A percentile compares a stretch with the other conserved stretches of the same genome.
phyloP scores from a whole-genome alignment of 2,113 vertebrate genomes.

The Siniperca chuatsi region DNA sequence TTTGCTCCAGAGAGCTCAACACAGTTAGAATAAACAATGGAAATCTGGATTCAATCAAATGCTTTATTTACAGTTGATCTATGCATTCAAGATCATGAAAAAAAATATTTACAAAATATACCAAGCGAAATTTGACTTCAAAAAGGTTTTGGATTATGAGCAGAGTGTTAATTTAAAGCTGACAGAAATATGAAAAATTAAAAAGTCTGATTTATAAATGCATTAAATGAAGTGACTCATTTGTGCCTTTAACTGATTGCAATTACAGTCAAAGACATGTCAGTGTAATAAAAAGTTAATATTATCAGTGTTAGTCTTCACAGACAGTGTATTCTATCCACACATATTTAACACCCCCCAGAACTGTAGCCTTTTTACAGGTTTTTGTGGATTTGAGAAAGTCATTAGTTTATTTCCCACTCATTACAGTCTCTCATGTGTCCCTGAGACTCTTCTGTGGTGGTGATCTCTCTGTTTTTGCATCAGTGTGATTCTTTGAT shows the following conservation, averaged over 20 bases:
- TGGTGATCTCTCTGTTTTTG: conserved; percentile 43
- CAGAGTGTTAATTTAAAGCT: conserved; percentile 47
- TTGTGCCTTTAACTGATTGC: conserved; percentile 36
- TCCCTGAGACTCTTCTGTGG: conserved; percentile 50
- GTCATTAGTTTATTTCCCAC: conserved; percentile 22
- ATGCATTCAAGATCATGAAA: conserved; percentile 29
- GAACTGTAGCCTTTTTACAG: conserved; percentile 9
- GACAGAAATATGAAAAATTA: conserved; percentile 10
- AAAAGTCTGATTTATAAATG: conserved; percentile 19
- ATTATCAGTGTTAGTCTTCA: conserved; percentile 45
- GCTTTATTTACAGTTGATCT: conserved; percentile 73
- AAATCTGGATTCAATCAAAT: conserved; percentile 34
- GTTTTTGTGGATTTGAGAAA: conserved; percentile 30
- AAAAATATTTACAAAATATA: conserved; percentile 69
- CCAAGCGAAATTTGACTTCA: conserved; percentile 33
- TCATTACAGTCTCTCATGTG: conserved; percentile 38
- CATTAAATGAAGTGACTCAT: conserved; percentile 34
- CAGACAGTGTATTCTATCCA: conserved; percentile 16
- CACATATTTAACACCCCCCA: neutral
- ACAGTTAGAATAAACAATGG: neutral
- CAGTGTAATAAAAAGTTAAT: conserved; percentile 37
- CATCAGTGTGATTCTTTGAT: conserved; percentile 34
- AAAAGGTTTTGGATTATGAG: conserved; percentile 14
- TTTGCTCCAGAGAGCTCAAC: neutral
- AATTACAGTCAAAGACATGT: conserved; percentile 27